Evolutionary conservation across 2,113 vertebrate species (phyloP).

Genomic region (Mellivora capensis): DNA sequence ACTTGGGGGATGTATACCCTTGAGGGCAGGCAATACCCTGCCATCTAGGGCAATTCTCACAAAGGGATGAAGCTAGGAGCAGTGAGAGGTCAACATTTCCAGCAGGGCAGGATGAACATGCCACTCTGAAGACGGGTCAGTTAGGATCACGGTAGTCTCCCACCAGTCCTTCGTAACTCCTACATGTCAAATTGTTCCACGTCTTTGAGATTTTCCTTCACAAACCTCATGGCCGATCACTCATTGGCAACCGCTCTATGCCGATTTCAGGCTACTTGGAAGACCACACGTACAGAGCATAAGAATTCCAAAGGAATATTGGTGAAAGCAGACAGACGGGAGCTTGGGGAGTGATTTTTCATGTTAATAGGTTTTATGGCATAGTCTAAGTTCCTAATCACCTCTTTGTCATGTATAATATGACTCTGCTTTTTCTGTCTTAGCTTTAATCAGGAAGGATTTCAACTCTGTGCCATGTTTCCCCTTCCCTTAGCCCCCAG

Average conservation of each 20-base stretch:
- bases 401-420: not conserved
- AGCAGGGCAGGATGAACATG: rapidly evolving
- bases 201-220: not conserved
- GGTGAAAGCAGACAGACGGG: not conserved
- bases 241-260: not conserved
- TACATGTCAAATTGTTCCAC: rapidly evolving
- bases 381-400: not conserved
- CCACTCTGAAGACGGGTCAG: rapidly evolving
- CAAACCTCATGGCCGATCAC: not conserved
- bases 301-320: not conserved
- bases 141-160: not conserved
- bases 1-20: rapidly evolving
- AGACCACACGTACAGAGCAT: rapidly evolving
- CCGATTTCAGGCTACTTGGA: not conserved
- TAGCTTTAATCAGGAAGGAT: not conserved
- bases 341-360: not conserved
- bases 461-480: not conserved
- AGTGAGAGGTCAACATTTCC: rapidly evolving
- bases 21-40: not conserved
- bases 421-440: not conserved
- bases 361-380: not conserved
- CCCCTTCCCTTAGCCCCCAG: rapidly evolving
- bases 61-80: not conserved
- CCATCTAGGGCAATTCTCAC: not conserved
- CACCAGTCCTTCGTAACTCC: not conserved